Percentiles rank a stretch among this genome's conserved stretches.
Evolutionary conservation across 2,113 vertebrate genomes (phyloP).

Genomic region (Malurus elegans): DNA sequence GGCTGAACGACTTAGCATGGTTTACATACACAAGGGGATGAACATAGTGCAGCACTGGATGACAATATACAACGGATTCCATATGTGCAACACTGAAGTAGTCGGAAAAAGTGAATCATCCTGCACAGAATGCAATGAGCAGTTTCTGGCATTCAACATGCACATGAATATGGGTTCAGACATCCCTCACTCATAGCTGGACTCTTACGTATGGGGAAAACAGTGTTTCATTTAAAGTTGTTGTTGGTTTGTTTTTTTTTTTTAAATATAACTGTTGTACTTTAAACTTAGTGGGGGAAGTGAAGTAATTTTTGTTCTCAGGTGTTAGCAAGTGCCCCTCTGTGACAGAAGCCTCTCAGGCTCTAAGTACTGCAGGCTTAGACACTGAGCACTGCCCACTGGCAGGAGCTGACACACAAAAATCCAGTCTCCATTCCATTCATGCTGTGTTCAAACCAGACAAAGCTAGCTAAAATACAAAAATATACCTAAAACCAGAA

Average conservation of each 20-base stretch:
- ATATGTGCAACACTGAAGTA: not conserved
- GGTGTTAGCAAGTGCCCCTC: not conserved
- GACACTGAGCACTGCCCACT: not conserved
- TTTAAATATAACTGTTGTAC: not conserved
- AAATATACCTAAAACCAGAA: not conserved
- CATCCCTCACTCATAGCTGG: not conserved
- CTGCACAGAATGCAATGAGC: not conserved
- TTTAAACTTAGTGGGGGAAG: not conserved
- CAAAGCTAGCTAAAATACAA: not conserved
- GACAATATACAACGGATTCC: constrained; percentile 18
- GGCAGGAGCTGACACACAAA: not conserved
- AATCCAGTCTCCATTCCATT: not conserved
- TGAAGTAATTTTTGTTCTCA: not conserved
- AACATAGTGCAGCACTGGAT: not conserved
- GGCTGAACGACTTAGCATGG: not conserved
- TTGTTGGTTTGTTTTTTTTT: not conserved
- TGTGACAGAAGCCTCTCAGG: not conserved
- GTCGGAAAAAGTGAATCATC: constrained; percentile 49
- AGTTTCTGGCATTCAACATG: not conserved
- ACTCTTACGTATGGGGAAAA: not conserved
- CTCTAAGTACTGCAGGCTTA: not conserved
- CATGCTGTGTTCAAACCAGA: not conserved
- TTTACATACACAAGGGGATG: not conserved
- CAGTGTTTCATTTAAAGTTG: not conserved
- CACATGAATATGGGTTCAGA: not conserved